Conservation (phyloP, 2,797 vertebrate genomes). For the Scomberomorus guttatus region DNA sequence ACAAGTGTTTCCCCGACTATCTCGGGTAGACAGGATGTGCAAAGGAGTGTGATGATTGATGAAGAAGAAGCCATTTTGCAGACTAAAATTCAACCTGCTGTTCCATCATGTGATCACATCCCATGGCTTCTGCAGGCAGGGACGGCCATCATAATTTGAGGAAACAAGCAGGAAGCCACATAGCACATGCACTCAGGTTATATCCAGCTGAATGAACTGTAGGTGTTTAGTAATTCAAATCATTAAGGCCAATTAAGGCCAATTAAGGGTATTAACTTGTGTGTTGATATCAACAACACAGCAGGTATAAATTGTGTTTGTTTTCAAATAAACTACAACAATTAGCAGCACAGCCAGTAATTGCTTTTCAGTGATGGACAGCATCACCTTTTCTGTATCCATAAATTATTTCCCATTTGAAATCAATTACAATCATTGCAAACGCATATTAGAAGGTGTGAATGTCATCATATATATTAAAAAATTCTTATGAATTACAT, state of each 20-base stretch:
- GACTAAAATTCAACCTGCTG: background rate
- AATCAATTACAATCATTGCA: background rate
- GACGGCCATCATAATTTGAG: background rate
- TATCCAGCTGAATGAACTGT: too few species aligned
- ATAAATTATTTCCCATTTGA: too few species aligned
- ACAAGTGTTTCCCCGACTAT: background rate
- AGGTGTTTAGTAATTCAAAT: background rate
- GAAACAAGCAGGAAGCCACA: background rate
- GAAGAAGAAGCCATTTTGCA: slow-evolving; percentile 9
- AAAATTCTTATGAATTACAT: too few species aligned
- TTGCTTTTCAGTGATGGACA: background rate
- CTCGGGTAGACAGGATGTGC: background rate
- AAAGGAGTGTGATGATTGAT: background rate
- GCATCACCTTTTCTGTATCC: background rate
- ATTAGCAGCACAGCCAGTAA: background rate
- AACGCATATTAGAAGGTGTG: too few species aligned
- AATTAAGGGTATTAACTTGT: background rate
- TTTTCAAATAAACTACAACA: background rate
- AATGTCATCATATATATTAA: too few species aligned
- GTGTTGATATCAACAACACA: background rate
- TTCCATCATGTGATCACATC: slow-evolving; percentile 30
- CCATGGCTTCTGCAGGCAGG: background rate
- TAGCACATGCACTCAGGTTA: background rate
- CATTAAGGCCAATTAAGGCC: background rate
- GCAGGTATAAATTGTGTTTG: background rate